Conservation (phyloP, 2,888 invertebrate genomes). For the Ophion costatus region DNA sequence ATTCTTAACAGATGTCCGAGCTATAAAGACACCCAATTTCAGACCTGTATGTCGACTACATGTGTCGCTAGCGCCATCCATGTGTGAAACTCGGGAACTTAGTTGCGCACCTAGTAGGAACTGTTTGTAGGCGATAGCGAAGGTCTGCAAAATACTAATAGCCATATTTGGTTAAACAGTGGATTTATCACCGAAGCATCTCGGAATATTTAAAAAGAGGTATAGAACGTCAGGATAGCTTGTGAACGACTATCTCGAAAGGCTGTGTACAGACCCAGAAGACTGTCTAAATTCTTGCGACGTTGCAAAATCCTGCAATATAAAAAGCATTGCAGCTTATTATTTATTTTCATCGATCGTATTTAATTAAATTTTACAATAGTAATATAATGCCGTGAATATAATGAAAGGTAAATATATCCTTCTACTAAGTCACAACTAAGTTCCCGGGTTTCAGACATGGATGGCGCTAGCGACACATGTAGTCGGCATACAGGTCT, state of each 20-base stretch:
- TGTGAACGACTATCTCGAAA: conserved; percentile 6
- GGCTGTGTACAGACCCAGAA: neutral
- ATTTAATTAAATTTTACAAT: conserved; percentile 80
- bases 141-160: too few relatives aligned
- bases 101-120: too few relatives aligned
- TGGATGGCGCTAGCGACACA: too few relatives aligned
- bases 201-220: conserved; percentile 4
- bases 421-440: too few relatives aligned
- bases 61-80: too few relatives aligned
- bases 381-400: conserved; percentile 69
- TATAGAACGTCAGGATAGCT: neutral
- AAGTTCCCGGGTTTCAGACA: too few relatives aligned
- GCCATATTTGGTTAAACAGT: neutral
- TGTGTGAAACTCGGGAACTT: too few relatives aligned
- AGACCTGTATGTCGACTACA: too few relatives aligned
- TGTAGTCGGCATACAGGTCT: too few relatives aligned
- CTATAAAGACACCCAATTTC: too few relatives aligned
- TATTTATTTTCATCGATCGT: conserved; percentile 72
- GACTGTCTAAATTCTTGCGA: conserved; percentile 46
- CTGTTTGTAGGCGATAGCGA: neutral
- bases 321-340: conserved; percentile 70
- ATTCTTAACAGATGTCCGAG: too few relatives aligned
- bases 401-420: neutral
- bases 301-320: conserved; percentile 63
- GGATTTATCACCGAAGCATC: neutral